These are phyloP conservation scores for Euura lappo DNA, from an alignment of 1,140 invertebrate species.

Conservation along the genomic window DNA sequence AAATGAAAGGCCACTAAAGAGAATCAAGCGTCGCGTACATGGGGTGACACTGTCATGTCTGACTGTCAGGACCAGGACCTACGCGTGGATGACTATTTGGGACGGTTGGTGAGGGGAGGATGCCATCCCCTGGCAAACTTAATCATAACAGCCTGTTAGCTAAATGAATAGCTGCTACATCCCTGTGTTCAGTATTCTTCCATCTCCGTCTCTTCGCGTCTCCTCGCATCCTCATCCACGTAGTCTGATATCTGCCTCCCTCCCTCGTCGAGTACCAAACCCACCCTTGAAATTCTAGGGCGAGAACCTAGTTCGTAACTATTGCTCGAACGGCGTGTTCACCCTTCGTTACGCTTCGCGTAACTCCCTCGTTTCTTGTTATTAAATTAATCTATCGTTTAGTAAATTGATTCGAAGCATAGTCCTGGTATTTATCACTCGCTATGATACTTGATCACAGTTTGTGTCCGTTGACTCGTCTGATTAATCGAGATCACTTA, in stretches of 20 bases:
- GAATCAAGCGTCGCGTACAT: neutral
- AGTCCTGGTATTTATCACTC: constrained; percentile 31
- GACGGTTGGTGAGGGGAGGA: neutral
- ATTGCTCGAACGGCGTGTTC: constrained; percentile 37
- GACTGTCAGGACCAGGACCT: neutral
- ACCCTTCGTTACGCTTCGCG: constrained; percentile 44
- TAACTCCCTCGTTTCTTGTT: constrained; percentile 35
- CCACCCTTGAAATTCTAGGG: neutral
- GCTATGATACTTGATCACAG: constrained; percentile 13
- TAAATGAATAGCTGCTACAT: constrained; percentile 43
- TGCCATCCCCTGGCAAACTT: constrained; percentile 36
- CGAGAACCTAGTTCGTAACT: constrained; percentile 44
- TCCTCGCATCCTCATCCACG: no score
- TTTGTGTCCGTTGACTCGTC: no score
- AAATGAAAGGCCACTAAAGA: neutral
- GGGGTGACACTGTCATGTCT: no score
- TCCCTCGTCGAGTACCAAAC: neutral
- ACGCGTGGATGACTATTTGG: neutral
- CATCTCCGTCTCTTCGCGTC: neutral
- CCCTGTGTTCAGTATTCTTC: neutral
- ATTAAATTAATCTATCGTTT: constrained; percentile 59
- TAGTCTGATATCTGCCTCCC: no score
- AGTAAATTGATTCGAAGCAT: constrained; percentile 52
- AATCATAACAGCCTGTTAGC: constrained; percentile 57
- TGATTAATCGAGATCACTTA: no score